Percentiles rank a stretch among this genome's conserved stretches.
phyloP scores from a whole-genome alignment of 2,797 vertebrate genomes.

The Anguilla megastoma region DNA sequence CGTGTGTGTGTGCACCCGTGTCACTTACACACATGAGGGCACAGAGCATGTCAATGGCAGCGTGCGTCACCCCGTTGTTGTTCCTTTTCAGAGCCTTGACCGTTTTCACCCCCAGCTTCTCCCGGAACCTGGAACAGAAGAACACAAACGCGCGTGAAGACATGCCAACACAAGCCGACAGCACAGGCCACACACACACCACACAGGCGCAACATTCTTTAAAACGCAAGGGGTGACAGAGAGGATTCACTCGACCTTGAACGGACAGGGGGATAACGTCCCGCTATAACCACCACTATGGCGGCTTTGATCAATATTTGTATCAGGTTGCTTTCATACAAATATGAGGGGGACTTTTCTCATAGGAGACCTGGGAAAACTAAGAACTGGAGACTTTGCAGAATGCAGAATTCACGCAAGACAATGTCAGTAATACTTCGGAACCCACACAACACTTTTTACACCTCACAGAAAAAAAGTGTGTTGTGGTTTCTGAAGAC shows the following conservation, averaged over 20 bases:
- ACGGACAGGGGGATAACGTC: background rate
- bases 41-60: constrained; percentile 98
- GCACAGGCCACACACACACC: background rate
- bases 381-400: background rate
- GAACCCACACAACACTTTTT: background rate
- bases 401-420: background rate
- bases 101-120: constrained; percentile 94
- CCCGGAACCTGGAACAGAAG: constrained; percentile 85
- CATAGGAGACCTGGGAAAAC: background rate
- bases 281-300: background rate
- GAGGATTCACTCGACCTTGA: background rate
- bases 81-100: constrained; percentile 97
- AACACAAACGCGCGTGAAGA: constrained; percentile 7
- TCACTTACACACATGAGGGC: constrained; percentile 99
- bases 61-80: constrained; percentile 92
- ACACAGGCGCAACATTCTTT: background rate
- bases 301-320: background rate
- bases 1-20: background rate
- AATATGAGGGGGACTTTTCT: background rate
- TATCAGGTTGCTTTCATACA: constrained; percentile 1
- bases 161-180: background rate
- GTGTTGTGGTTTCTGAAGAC: background rate
- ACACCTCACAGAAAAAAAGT: background rate
- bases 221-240: background rate
- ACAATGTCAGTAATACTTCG: constrained; percentile 4